Base-by-base conservation (phyloP, 2,888 invertebrate species). In the Hypselothyrea guttata region DNA sequence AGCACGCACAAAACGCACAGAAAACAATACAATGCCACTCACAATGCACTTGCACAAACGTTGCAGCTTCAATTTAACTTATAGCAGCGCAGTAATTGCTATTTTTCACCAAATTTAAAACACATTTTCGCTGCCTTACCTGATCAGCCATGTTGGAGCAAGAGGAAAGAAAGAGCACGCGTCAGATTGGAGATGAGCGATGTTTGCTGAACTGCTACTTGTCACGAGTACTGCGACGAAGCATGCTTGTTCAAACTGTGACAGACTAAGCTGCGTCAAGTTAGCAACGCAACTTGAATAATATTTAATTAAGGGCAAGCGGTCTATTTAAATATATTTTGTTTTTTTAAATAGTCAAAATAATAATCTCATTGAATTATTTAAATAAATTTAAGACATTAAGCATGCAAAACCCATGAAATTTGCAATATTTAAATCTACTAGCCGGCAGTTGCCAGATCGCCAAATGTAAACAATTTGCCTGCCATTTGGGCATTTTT, bases 91-190 rank as follows among this genome's bases (percentile, higher is more conserved):
- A 33, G 44, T 67, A 41, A 33, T 7, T 28, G 41, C 15, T 33
- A 22, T 41, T 72, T 49, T 71, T 69, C 52, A 48, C 45, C 58
- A 51, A 66, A 59, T 67, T 71, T 69, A 28, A 11, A 62, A 40
- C 65, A 69, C 47, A 64, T 70, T 72, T 65, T 60, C 46, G 62
- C 64, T 73, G 92, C 93, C 76, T 89, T 93, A 94, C 95, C 94
- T 95, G 95, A 91, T 95, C 95, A 91, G 95, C 95, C 95, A 95
- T 95, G 90, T 94, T 94, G 93, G 90, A 91, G 86, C 75, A 82
- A 87, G 86, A 88, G 85, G 86, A 89, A 89, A 88, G 87, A 87
- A 87, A 84, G 84, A 85, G 78, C 70, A 60, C 70, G 64, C 57
- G 70, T 72, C 31, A 57, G 42, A 53, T 30, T 61, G 67, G 72